Conservation (phyloP, 2,113 vertebrate species). For the Rhinoptilus africanus region DNA sequence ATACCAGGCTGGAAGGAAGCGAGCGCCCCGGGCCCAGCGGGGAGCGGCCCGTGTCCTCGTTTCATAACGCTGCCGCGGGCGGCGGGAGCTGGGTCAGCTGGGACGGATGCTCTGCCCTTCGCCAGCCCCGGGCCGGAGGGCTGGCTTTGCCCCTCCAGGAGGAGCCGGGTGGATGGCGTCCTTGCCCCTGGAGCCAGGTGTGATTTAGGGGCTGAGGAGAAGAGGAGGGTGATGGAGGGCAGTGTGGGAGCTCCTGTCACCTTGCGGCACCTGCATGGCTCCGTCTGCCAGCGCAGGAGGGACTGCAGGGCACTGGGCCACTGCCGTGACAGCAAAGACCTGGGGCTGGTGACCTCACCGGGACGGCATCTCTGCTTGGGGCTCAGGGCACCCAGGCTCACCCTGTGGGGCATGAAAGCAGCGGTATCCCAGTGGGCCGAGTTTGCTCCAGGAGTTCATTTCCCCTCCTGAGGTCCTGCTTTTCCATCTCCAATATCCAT, state of each 20-base stretch:
- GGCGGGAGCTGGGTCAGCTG: background rate
- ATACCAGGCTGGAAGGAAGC: slow-evolving; percentile 21
- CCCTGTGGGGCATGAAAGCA: background rate
- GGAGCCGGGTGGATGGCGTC: background rate
- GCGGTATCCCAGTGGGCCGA: accelerated
- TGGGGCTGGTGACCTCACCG: background rate
- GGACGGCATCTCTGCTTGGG: background rate
- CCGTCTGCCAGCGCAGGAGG: accelerated
- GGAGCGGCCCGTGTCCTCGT: background rate
- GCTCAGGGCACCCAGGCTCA: background rate
- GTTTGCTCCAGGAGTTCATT: background rate
- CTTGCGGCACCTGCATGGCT: accelerated
- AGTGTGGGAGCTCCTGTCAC: background rate
- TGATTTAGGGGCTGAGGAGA: background rate
- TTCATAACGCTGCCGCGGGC: background rate
- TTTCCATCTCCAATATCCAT: background rate
- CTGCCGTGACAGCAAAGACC: background rate
- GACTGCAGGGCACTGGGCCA: accelerated
- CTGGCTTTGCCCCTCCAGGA: background rate
- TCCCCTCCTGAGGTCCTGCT: background rate
- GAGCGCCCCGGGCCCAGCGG: accelerated
- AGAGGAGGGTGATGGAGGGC: background rate
- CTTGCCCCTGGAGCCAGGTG: background rate
- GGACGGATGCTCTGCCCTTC: background rate
- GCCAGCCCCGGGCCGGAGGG: accelerated